These are phyloP conservation scores for Ferrisia virgata DNA, from an alignment of 2,888 invertebrate species.

Conservation along the genomic window DNA sequence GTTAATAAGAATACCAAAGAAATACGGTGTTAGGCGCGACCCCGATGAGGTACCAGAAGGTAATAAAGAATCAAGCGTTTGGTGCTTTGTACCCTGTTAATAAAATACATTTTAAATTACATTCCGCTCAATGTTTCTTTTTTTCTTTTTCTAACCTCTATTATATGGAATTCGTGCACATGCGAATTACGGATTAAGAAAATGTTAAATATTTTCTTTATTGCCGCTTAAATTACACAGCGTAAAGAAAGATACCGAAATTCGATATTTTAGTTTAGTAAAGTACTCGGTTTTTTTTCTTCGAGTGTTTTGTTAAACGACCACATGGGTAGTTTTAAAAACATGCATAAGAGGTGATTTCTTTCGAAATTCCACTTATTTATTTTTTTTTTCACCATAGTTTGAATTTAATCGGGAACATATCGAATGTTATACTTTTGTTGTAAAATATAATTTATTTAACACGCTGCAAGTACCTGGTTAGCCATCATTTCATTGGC, in stretches of 20 bases:
- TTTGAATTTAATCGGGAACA: not conserved
- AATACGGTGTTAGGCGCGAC: constrained; percentile 34
- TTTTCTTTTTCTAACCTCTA: not conserved
- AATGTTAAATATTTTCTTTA: not conserved
- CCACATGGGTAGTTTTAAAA: not conserved
- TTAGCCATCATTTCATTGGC: constrained; percentile 2
- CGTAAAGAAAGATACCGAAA: not conserved
- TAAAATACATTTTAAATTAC: constrained; percentile 28
- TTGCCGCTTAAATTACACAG: not conserved
- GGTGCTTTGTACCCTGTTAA: constrained; percentile 37
- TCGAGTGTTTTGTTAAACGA: not conserved
- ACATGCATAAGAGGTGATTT: not conserved
- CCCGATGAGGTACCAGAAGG: constrained; percentile 40
- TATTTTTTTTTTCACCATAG: no score
- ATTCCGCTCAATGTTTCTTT: not conserved
- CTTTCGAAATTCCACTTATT: not conserved
- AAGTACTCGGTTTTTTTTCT: not conserved
- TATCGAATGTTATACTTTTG: no score
- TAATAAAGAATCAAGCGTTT: constrained; percentile 38
- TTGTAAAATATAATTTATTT: not conserved
- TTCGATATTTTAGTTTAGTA: not conserved
- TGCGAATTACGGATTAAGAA: constrained; percentile 10
- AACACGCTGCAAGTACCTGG: no score
- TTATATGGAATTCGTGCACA: not conserved
- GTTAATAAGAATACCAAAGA: constrained; percentile 37